These are phyloP conservation scores for Hippopotamyrus pictus DNA, from an alignment of 2,797 vertebrate genomes.

Conservation along the genomic window DNA sequence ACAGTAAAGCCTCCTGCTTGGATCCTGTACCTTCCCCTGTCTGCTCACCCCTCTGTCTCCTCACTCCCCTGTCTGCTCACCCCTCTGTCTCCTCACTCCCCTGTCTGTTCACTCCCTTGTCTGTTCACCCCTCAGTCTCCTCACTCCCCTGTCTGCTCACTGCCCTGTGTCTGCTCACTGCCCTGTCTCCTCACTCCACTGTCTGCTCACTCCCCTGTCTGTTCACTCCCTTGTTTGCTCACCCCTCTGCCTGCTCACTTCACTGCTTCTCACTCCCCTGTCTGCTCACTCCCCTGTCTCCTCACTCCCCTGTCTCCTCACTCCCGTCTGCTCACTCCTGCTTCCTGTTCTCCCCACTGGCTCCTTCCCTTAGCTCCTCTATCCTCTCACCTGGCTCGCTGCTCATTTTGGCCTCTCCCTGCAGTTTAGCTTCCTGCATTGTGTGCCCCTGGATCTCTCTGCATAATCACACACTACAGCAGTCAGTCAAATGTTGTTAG, in stretches of 20 bases:
- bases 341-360: background rate
- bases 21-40: background rate
- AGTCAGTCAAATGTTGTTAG: background rate
- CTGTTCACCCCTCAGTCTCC: accelerated
- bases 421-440: background rate
- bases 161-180: background rate
- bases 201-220: background rate
- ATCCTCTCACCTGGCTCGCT: background rate
- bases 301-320: background rate
- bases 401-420: background rate
- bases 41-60: background rate
- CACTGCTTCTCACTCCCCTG: background rate
- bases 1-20: slow-evolving; percentile 16
- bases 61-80: background rate
- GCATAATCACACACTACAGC: background rate
- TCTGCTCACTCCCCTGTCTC: no score
- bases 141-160: background rate
- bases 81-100: background rate
- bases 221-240: background rate
- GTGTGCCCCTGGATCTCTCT: background rate
- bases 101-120: background rate
- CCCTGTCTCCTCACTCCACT: background rate
- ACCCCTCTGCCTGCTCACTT: background rate
- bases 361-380: background rate
- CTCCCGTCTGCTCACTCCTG: background rate